Conservation (phyloP, 2,797 vertebrate species). For the Mallotus villosus region DNA sequence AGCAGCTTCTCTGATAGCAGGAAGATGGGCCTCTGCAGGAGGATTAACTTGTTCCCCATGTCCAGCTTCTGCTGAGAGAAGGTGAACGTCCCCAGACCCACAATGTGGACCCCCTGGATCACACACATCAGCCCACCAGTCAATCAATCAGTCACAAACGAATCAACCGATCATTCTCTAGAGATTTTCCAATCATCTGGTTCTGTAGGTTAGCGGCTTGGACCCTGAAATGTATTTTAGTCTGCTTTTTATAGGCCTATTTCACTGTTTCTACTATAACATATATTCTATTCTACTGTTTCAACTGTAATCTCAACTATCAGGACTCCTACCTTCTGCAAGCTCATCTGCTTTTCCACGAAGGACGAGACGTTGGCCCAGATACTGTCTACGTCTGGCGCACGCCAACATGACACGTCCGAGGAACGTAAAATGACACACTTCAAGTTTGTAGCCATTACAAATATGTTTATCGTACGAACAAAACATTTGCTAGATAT, state of each 20-base stretch:
- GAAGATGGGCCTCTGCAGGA: constrained; percentile 75
- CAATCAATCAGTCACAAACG: neutral
- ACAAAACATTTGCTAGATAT: too few relatives aligned
- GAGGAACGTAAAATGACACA: neutral
- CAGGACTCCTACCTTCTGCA: constrained; percentile 63
- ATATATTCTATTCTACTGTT: neutral
- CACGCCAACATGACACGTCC: neutral
- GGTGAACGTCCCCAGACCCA: constrained; percentile 82
- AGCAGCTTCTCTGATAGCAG: constrained; percentile 76
- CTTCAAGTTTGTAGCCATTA: too few relatives aligned
- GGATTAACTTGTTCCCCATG: constrained; percentile 62
- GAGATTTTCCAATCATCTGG: neutral
- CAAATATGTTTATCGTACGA: too few relatives aligned
- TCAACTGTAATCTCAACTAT: neutral
- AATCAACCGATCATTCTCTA: neutral
- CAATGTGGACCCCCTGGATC: constrained; percentile 76
- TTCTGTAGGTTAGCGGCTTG: too few relatives aligned
- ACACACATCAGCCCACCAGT: neutral
- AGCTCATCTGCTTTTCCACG: constrained; percentile 64
- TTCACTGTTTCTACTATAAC: neutral
- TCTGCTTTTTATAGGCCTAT: neutral
- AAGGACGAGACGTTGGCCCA: constrained; percentile 72
- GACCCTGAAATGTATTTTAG: too few relatives aligned
- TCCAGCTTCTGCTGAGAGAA: constrained; percentile 76
- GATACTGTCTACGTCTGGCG: constrained; percentile 39